These are phyloP conservation scores for Diachrysia chrysitis DNA, from an alignment of 2,888 invertebrate species.

Conservation along the genomic window DNA sequence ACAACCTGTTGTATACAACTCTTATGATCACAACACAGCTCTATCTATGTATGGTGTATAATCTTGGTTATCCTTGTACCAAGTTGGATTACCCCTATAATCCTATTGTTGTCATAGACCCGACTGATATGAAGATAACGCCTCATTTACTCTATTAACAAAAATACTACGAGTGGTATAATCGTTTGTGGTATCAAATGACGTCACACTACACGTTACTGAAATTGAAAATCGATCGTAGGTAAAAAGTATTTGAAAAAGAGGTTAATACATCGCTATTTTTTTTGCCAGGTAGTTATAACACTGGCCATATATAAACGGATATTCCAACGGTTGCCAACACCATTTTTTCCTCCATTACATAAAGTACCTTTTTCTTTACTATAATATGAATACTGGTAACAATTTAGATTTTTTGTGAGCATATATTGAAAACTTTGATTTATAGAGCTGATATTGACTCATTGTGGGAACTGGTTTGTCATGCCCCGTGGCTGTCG, in stretches of 20 bases:
- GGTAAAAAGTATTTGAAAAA: slow-evolving; percentile 15
- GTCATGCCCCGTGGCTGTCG: slow-evolving; percentile 41
- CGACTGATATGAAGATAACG: slow-evolving; percentile 30
- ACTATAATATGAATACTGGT: slow-evolving; percentile 19
- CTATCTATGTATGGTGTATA: slow-evolving; percentile 22
- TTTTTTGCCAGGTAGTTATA: not conserved
- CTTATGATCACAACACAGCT: not conserved
- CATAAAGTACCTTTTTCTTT: slow-evolving; percentile 29
- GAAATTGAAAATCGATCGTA: slow-evolving; percentile 11
- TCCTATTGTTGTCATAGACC: slow-evolving; percentile 36
- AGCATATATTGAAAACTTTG: slow-evolving; percentile 27
- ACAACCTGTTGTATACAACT: not conserved
- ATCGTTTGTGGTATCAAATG: slow-evolving; percentile 8
- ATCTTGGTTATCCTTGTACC: slow-evolving; percentile 35
- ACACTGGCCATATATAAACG: slow-evolving; percentile 17
- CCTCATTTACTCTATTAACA: slow-evolving; percentile 20
- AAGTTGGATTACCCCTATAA: slow-evolving; percentile 39
- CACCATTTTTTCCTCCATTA: slow-evolving; percentile 17
- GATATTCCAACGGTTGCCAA: slow-evolving; percentile 3
- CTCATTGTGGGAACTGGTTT: slow-evolving; percentile 56
- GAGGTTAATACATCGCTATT: slow-evolving; percentile 6
- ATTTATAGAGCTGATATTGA: slow-evolving; percentile 51
- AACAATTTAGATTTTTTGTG: slow-evolving; percentile 40
- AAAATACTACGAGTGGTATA: slow-evolving; percentile 20
- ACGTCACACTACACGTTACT: slow-evolving; percentile 2